phyloP scores from a whole-genome alignment of 2,797 vertebrate species.

The Channallabes apus region DNA sequence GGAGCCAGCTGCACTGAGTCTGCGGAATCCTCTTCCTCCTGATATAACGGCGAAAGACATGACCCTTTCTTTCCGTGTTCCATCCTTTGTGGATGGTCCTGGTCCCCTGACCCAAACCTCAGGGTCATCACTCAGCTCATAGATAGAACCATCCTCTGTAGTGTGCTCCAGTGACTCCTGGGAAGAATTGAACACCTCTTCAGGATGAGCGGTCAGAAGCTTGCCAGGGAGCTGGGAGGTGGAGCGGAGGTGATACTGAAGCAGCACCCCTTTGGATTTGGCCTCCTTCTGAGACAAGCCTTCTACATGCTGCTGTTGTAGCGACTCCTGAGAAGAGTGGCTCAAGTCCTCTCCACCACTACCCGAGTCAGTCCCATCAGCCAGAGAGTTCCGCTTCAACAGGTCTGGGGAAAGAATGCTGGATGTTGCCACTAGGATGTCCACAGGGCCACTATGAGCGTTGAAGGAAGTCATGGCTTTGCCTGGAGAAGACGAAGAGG shows the following conservation, averaged over 20 bases:
- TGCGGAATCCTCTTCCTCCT: constrained; percentile 83
- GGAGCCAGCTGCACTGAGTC: constrained; percentile 62
- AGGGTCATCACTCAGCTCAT: constrained; percentile 86
- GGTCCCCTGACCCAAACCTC: constrained; percentile 86
- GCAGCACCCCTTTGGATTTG: constrained; percentile 76
- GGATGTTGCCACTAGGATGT: constrained; percentile 79
- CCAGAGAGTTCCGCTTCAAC: constrained; percentile 77
- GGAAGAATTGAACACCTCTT: constrained; percentile 19
- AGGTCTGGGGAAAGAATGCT: constrained; percentile 81
- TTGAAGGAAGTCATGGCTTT: constrained; percentile 89
- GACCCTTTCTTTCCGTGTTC: constrained; percentile 76
- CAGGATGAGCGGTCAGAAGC: constrained; percentile 74
- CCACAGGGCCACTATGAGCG: constrained; percentile 84
- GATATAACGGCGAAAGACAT: constrained; percentile 84
- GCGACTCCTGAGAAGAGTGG: constrained; percentile 57
- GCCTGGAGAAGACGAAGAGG: constrained; percentile 65
- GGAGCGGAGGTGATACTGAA: constrained; percentile 86
- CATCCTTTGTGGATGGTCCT: constrained; percentile 71
- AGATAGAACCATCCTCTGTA: constrained; percentile 87
- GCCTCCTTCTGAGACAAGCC: constrained; percentile 62
- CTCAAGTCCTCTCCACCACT: constrained; percentile 59
- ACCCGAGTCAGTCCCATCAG: constrained; percentile 49
- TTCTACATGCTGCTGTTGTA: constrained; percentile 49
- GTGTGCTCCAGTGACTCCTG: constrained; percentile 70
- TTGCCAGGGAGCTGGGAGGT: constrained; percentile 85